Evolutionary conservation across 2,113 vertebrate species (phyloP).

Genomic region (Nerophis ophidion): DNA sequence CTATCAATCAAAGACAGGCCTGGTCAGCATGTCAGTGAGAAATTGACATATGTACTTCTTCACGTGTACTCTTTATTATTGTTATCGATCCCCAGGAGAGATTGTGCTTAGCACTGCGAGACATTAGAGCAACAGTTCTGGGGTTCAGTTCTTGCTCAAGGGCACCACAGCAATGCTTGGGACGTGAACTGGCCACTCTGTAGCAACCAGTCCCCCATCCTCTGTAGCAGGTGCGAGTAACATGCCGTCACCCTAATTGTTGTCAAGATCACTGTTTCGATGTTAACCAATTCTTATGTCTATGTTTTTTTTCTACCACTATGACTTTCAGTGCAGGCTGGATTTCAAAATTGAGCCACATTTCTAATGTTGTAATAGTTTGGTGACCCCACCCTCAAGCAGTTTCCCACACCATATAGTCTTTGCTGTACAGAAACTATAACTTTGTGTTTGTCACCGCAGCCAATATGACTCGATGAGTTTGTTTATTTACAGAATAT

Average conservation of each 20-base stretch:
- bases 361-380: not conserved
- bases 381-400: not conserved
- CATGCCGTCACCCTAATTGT: not conserved
- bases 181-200: not conserved
- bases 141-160: not conserved
- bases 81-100: not conserved
- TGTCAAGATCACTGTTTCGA: not conserved
- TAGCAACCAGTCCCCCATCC: not conserved
- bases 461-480: slow-evolving; percentile 1
- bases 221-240: not conserved
- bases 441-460: not conserved
- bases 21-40: not conserved
- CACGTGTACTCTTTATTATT: not conserved
- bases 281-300: slow-evolving; percentile 2
- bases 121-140: not conserved
- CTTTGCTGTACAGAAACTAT: not conserved
- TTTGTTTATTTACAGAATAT: not conserved
- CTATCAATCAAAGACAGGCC: slow-evolving; percentile 1
- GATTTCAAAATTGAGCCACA: not conserved
- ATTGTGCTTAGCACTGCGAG: not conserved
- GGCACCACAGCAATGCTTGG: not conserved
- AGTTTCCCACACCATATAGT: not conserved
- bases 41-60: not conserved
- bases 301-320: not conserved
- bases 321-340: not conserved